A percentile compares a stretch with the other conserved stretches of the same genome.
Evolutionary conservation across 1,140 invertebrate species (phyloP).

Genomic region (Hirudo medicinalis): DNA sequence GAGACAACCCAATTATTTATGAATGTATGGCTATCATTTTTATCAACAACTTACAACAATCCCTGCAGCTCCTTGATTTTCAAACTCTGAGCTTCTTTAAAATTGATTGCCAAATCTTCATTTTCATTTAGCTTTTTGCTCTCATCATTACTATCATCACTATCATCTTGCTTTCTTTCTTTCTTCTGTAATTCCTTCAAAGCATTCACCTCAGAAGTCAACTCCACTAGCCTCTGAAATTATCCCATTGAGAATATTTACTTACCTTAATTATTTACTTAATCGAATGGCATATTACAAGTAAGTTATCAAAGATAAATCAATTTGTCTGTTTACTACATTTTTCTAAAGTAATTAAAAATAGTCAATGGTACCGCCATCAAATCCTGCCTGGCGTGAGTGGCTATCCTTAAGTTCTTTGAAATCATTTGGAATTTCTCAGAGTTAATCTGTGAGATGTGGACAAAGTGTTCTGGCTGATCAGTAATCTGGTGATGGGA

Average conservation of each 20-base stretch:
- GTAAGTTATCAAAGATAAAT: neutral
- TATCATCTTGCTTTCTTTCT: neutral
- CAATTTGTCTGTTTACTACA: neutral
- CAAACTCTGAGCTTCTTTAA: neutral
- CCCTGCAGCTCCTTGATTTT: neutral
- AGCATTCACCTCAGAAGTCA: neutral
- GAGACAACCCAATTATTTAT: neutral
- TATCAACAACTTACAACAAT: neutral
- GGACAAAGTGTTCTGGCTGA: no score
- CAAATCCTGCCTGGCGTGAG: no score
- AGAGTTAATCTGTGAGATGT: neutral
- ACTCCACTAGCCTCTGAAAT: neutral
- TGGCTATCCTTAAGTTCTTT: neutral
- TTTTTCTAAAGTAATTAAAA: neutral
- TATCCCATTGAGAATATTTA: neutral
- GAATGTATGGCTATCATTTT: neutral
- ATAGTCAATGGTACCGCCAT: no score
- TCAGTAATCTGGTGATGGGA: no score
- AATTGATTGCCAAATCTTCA: neutral
- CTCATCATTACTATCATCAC: conserved; percentile 6
- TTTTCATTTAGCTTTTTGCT: neutral
- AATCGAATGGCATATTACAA: neutral
- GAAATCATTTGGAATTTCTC: neutral
- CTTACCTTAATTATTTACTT: no score
- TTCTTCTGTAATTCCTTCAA: no score